These are phyloP conservation scores for Alcedo atthis DNA, from an alignment of 2,797 vertebrate genomes.

Conservation along the genomic window DNA sequence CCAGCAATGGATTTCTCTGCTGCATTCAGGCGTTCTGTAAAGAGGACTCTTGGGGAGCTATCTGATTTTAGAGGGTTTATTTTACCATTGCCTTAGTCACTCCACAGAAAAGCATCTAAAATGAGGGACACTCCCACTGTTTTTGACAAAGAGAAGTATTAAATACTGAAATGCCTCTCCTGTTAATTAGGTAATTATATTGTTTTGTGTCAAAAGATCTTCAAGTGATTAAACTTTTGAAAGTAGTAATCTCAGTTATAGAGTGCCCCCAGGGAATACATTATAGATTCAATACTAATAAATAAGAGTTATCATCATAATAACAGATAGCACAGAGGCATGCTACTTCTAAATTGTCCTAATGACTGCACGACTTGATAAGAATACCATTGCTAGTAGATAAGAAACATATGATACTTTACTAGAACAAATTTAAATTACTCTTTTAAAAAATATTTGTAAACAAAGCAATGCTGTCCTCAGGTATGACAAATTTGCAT, in stretches of 20 bases:
- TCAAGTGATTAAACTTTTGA: not conserved
- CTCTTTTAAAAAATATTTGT: not conserved
- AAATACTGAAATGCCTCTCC: not conserved
- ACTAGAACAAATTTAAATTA: not conserved
- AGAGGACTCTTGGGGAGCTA: not conserved
- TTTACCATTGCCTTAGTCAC: not conserved
- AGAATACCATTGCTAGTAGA: not conserved
- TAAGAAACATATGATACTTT: not conserved
- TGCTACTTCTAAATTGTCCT: not conserved
- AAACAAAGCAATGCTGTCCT: not conserved
- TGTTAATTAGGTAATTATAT: slow-evolving; percentile 29
- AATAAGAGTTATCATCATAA: not conserved
- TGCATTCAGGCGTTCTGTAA: not conserved
- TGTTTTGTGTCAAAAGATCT: not conserved
- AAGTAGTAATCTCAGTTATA: not conserved
- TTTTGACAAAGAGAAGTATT: not conserved
- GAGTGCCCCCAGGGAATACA: not conserved
- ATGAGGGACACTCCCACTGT: not conserved
- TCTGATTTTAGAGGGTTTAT: not conserved
- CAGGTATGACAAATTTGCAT: not conserved
- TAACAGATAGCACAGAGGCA: not conserved
- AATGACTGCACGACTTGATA: not conserved
- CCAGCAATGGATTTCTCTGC: not conserved
- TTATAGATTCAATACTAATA: not conserved
- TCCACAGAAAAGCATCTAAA: not conserved